Evolutionary conservation across 2,888 invertebrate genomes (phyloP), one percentile per base, ranked within the genome.

Genomic region (Rhabditoides inermis): DNA sequence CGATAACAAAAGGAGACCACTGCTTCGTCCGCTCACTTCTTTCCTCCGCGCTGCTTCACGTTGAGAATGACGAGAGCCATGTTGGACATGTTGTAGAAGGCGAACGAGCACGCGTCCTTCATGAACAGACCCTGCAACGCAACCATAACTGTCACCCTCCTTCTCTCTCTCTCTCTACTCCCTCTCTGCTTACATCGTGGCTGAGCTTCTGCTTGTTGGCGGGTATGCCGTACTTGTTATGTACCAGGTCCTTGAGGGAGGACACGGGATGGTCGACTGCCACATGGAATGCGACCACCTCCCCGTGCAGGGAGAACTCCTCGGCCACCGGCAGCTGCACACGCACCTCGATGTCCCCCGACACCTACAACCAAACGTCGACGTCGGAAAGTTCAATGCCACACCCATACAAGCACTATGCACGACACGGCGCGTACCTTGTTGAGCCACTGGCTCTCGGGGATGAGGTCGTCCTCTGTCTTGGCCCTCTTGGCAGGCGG

Each of bases 161-260:
- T 12, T 40, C 22, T 10, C 18, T 40, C 3, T 20, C 10, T 12
- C 10, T 40, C 22, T 10, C 10, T n/a, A 40, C 10, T 15, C 7
- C 7, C 20, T 12, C 22, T n/a, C 7, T 26, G 12, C 51, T 52
- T 30, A 81, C 91, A 81, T 94, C 94, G 74, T 87, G 88, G 67
- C 89, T 88, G 62, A 98, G 82, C 78, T 98, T 94, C 80, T 98
- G 95, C 78, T 98, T 98, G 49, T 91, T 90, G 20, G 87, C 88
- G 40, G 92, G 90, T 86, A 98, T 88, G 62, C 87, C 88, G 53
- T 88, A 87, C 64, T 85, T 83, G 76, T 88, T 86, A 61, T 88
- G 85, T 67, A 98, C 83, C 77, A 87, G 85, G 12, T 85, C 84
- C 81, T 98, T 98, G 68, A 98, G 84, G 49, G 85, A 85, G 15